These are phyloP conservation scores for Bembecia ichneumoniformis DNA, from an alignment of 2,888 invertebrate genomes.

Conservation along the genomic window DNA sequence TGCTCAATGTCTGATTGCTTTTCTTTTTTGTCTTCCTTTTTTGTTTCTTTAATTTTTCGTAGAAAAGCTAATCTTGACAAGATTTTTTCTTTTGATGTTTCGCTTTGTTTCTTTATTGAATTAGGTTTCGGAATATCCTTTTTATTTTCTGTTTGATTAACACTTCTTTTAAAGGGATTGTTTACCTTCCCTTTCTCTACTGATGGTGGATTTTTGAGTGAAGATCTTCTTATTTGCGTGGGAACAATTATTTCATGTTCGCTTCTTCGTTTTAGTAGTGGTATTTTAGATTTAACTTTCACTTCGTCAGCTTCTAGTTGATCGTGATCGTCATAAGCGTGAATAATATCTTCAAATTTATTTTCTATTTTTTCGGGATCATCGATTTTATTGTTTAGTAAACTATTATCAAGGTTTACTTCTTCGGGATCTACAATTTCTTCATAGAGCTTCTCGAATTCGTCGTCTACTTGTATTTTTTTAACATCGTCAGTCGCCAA, in stretches of 20 bases:
- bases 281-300: conserved; percentile 39
- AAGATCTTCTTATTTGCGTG: conserved; percentile 3
- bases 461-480: conserved; percentile 31
- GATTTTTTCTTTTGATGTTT: background rate
- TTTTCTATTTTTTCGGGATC: conserved; percentile 44
- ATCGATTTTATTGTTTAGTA: conserved; percentile 30
- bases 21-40: background rate
- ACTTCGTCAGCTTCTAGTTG: conserved; percentile 15
- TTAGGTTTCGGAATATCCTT: conserved; percentile 11
- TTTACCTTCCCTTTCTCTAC: background rate
- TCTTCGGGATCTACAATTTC: conserved; percentile 29
- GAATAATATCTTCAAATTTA: conserved; percentile 55
- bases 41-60: background rate
- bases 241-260: conserved; percentile 29
- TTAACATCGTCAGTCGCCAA: background rate
- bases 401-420: conserved; percentile 17
- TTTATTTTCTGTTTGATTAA: background rate
- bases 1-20: background rate
- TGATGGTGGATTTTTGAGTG: background rate
- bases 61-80: background rate
- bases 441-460: conserved; percentile 55
- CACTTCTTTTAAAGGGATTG: background rate
- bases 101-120: background rate
- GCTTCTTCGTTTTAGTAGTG: conserved; percentile 36
- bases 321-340: conserved; percentile 45